Percentiles rank a stretch among this genome's conserved stretches.
Conservation (phyloP, 2,888 invertebrate species). For the Cephus pulcher region DNA sequence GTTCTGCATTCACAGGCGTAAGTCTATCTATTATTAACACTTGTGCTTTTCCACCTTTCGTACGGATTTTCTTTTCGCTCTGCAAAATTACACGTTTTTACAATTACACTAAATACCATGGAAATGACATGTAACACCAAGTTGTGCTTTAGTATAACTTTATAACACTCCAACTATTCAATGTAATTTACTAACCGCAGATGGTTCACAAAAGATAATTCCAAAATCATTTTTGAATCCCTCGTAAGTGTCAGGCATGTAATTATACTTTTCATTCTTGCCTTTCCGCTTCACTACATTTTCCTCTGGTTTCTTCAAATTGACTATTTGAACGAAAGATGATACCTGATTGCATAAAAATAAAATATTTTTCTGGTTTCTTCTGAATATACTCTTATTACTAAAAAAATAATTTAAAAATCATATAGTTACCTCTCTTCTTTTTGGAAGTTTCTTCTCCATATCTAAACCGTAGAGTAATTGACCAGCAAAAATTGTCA, state of each 20-base stretch:
- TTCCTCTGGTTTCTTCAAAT: conserved; percentile 36
- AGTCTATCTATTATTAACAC: conserved; percentile 41
- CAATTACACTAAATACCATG: not conserved
- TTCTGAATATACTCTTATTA: too few species aligned
- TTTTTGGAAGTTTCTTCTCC: conserved; percentile 50
- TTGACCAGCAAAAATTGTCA: conserved; percentile 66
- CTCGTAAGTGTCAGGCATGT: conserved; percentile 54
- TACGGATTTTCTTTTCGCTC: conserved; percentile 24
- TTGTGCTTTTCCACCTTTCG: conserved; percentile 22
- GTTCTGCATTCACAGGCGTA: conserved; percentile 47
- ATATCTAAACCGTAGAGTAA: conserved; percentile 55
- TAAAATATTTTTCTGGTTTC: not conserved
- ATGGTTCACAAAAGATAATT: conserved; percentile 51
- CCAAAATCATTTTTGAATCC: conserved; percentile 58
- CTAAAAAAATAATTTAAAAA: not conserved
- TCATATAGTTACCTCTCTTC: conserved; percentile 48
- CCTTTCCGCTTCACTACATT: conserved; percentile 32
- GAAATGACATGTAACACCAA: not conserved
- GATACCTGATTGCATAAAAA: conserved; percentile 37
- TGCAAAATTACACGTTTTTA: not conserved
- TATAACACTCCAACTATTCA: not conserved
- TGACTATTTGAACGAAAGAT: conserved; percentile 48
- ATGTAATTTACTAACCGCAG: not conserved
- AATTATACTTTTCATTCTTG: conserved; percentile 39
- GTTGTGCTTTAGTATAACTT: not conserved